A percentile compares a stretch with the other conserved stretches of the same genome.
Conservation (phyloP, 2,888 invertebrate genomes). For the Panorpa germanica region DNA sequence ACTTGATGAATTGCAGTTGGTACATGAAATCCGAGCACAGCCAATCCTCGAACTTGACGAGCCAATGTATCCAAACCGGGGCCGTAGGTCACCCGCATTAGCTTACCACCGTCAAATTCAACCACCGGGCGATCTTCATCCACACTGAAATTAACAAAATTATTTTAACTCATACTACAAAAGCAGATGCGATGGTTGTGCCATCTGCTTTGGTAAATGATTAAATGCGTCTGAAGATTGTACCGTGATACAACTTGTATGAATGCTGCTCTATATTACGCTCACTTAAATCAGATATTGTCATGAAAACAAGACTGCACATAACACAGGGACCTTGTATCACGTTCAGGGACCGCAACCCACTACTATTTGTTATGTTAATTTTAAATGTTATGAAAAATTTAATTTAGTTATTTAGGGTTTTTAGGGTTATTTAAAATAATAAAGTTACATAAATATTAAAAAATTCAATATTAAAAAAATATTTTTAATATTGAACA, state of each 20-base stretch:
- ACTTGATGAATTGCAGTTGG: constrained; percentile 55
- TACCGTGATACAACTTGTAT: background rate
- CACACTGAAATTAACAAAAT: constrained; percentile 22
- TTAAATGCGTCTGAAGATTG: background rate
- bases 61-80: constrained; percentile 67
- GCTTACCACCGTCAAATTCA: constrained; percentile 45
- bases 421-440: no score
- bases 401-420: no score
- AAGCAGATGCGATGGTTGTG: background rate
- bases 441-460: no score
- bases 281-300: no score
- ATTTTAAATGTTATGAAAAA: no score
- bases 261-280: background rate
- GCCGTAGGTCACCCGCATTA: constrained; percentile 85
- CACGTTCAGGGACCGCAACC: no score
- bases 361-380: no score
- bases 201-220: constrained; percentile 4
- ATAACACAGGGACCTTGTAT: no score
- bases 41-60: constrained; percentile 73
- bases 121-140: constrained; percentile 59
- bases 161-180: constrained; percentile 5
- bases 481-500: no score
- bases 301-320: constrained; percentile 13
- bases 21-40: constrained; percentile 59
- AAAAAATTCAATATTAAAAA: no score